Conservation (phyloP, 2,888 invertebrate species). For the Megastigmus dorsalis region DNA sequence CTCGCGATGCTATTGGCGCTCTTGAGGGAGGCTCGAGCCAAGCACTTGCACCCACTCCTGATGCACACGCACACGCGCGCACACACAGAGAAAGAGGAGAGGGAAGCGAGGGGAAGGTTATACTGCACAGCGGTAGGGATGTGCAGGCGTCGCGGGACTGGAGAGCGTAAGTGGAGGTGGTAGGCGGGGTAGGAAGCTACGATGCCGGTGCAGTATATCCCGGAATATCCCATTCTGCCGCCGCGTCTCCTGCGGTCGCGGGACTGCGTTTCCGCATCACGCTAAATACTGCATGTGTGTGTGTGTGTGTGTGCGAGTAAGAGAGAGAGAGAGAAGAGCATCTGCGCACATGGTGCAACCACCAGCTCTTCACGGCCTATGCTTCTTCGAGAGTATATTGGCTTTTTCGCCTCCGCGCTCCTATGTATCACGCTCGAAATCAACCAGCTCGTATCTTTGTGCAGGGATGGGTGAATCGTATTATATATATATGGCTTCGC, state of each 20-base stretch:
- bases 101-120: too few species aligned
- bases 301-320: neutral
- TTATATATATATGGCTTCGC: too few species aligned
- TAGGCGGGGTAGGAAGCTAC: neutral
- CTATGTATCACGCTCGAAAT: too few species aligned
- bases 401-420: too few species aligned
- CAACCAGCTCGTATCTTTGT: too few species aligned
- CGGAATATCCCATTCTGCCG: conserved; percentile 10
- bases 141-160: neutral
- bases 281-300: neutral
- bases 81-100: neutral
- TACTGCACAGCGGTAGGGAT: too few species aligned
- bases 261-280: conserved; percentile 4
- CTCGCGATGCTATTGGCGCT: neutral
- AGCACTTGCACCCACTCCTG: neutral
- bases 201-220: neutral
- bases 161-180: neutral
- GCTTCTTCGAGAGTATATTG: too few species aligned
- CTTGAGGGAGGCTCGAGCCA: neutral
- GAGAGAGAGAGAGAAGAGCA: too few species aligned
- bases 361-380: too few species aligned
- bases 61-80: neutral
- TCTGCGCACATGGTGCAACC: too few species aligned
- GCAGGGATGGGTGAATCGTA: too few species aligned
- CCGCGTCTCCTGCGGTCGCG: neutral